Evolutionary conservation across 2,113 vertebrate species (phyloP), one percentile per base, ranked within the genome.

Genomic region (Bubo blakistoni): DNA sequence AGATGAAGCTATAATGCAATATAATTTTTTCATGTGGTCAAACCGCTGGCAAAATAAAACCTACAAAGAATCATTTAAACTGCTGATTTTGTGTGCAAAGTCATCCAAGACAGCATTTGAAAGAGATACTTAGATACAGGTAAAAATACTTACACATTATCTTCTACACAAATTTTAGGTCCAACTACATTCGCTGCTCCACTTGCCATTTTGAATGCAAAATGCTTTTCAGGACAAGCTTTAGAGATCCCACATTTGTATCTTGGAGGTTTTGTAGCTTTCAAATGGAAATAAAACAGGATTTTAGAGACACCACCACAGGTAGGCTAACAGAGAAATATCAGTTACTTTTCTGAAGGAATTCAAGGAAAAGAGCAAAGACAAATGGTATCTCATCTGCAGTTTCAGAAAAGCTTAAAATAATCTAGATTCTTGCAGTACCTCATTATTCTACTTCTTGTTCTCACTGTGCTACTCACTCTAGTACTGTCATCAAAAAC

Each of bases 121-220:
- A 87, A 92, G 44, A 63, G 30, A 57, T 30, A 57, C 24, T 40
- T n/a, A 11, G 10, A 91, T 36, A 69, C 30, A 63, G 10, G 46
- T 4, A 38, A 58, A 71, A 90, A 95, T 91, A 98, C 99, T 98
- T 98, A 99, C 99, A 99, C 52, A 10, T 98, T 99, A 97, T 99
- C 99, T 86, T 99, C 99, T 40, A 99, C 94, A 82, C 99, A 99
- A 61, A 99, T 98, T 97, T 99, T 98, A 78, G 99, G 99, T 67
- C 99, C 99, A 52, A 99, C 99, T 49, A 99, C 99, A 36, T 99
- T 99, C 3, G 99, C 99, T 42, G 99, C 99, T 88, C 99, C 99
- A 72, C 99, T 99, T 90, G 99, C 97, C 97, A 99, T 99, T 98
- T 99, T 99, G 96, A 99, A 99, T 77, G 99, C 98, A 92, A 99